These are phyloP conservation scores for Drosophila ambigua DNA, from an alignment of 1,140 invertebrate genomes.

Conservation along the genomic window DNA sequence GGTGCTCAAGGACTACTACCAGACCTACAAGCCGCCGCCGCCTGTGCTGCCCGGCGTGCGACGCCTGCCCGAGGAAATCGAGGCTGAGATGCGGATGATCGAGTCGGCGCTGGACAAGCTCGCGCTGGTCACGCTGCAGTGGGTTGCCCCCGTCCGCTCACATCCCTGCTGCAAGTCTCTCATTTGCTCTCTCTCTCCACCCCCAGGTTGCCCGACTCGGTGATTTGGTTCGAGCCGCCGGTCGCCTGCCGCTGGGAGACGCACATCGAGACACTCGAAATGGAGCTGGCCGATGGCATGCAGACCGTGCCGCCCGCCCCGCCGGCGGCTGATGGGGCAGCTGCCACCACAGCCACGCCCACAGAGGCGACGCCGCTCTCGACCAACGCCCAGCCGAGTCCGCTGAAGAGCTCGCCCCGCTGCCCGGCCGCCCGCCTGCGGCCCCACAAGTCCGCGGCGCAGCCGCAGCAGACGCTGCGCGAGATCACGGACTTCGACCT, in stretches of 20 bases:
- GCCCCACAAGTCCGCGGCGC: slow-evolving; percentile 50
- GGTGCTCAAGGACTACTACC: slow-evolving; percentile 87
- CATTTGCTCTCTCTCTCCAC: neutral
- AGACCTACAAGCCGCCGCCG: slow-evolving; percentile 88
- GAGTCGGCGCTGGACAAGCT: slow-evolving; percentile 90
- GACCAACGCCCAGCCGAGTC: slow-evolving; percentile 75
- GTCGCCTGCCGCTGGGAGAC: slow-evolving; percentile 91
- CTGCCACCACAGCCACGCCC: slow-evolving; percentile 63
- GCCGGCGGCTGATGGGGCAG: slow-evolving; percentile 19
- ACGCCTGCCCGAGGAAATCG: slow-evolving; percentile 91
- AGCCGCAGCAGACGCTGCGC: slow-evolving; percentile 39
- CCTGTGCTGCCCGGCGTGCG: slow-evolving; percentile 87
- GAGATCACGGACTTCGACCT: slow-evolving; percentile 80
- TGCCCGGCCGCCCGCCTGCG: slow-evolving; percentile 60
- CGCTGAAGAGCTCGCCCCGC: slow-evolving; percentile 73
- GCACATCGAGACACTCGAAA: slow-evolving; percentile 68
- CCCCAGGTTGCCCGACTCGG: slow-evolving; percentile 87
- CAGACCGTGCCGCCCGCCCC: slow-evolving; percentile 32
- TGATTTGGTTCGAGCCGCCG: slow-evolving; percentile 93
- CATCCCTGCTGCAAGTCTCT: neutral
- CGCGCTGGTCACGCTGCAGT: slow-evolving; percentile 89
- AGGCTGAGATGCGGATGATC: slow-evolving; percentile 90
- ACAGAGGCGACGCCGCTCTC: slow-evolving; percentile 70
- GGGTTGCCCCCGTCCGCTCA: slow-evolving; percentile 53
- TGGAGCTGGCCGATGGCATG: slow-evolving; percentile 66